Evolutionary conservation across 1,140 invertebrate genomes (phyloP).

Genomic region (Drosophila tropicalis): DNA sequence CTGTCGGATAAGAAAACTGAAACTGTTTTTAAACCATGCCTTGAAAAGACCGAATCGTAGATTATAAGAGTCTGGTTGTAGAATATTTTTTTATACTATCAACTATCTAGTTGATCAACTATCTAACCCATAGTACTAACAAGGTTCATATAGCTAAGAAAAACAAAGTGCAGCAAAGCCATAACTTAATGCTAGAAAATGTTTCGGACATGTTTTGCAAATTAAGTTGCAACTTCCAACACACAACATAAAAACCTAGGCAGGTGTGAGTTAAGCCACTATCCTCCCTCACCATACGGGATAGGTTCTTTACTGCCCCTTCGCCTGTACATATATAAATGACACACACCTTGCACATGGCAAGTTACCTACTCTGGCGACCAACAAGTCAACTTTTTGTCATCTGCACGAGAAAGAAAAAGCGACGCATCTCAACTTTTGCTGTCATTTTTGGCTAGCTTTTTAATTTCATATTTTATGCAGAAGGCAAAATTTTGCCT

Average conservation of each 20-base stretch:
- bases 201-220: conserved; percentile 42
- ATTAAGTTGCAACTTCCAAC: conserved; percentile 60
- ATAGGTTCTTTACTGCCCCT: background rate
- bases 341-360: background rate
- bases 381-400: conserved; percentile 51
- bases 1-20: too few relatives aligned
- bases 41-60: too few relatives aligned
- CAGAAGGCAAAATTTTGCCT: conserved; percentile 12
- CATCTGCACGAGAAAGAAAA: conserved; percentile 8
- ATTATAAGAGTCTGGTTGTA: too few relatives aligned
- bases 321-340: too few relatives aligned
- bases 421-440: conserved; percentile 27
- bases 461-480: conserved; percentile 70
- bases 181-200: conserved; percentile 43
- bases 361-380: conserved; percentile 25
- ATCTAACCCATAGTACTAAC: background rate
- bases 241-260: conserved; percentile 13
- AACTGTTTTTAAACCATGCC: too few relatives aligned
- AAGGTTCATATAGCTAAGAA: background rate
- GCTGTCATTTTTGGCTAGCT: conserved; percentile 34
- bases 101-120: too few relatives aligned
- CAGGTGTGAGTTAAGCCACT: conserved; percentile 42
- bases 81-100: too few relatives aligned
- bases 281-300: background rate
- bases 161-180: conserved; percentile 33